A percentile compares a stretch with the other conserved stretches of the same genome.
These are phyloP conservation scores for Tipula confusa DNA, from an alignment of 2,888 invertebrate species.

Conservation along the genomic window DNA sequence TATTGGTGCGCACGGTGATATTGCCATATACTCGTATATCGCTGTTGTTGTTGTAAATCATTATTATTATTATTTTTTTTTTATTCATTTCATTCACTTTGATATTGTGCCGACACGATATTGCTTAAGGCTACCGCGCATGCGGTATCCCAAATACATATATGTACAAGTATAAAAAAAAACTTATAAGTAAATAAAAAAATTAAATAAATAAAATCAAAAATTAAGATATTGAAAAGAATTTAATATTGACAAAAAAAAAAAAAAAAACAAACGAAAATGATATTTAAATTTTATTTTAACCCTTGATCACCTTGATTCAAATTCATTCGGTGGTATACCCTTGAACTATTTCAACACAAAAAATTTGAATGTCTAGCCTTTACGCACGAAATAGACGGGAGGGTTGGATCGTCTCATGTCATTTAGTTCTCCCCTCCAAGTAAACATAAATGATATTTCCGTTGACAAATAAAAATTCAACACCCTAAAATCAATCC, in stretches of 20 bases:
- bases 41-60: background rate
- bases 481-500: conserved; percentile 12
- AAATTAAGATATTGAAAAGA: background rate
- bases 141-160: conserved; percentile 21
- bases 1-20: background rate
- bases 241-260: background rate
- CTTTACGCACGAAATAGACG: background rate
- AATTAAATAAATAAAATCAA: background rate
- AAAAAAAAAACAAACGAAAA: background rate
- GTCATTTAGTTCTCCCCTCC: background rate
- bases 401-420: background rate
- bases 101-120: conserved; percentile 41
- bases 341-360: background rate
- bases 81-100: conserved; percentile 42
- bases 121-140: conserved; percentile 36
- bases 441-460: background rate
- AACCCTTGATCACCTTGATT: background rate
- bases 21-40: background rate
- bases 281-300: background rate
- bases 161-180: too few species aligned
- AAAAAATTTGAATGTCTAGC: background rate
- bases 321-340: background rate
- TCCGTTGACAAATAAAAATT: conserved; percentile 3
- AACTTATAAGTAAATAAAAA: background rate
- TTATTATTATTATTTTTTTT: background rate